Evolutionary conservation across 1,140 invertebrate species (phyloP).

Genomic region (Stegodyphus dumicola): DNA sequence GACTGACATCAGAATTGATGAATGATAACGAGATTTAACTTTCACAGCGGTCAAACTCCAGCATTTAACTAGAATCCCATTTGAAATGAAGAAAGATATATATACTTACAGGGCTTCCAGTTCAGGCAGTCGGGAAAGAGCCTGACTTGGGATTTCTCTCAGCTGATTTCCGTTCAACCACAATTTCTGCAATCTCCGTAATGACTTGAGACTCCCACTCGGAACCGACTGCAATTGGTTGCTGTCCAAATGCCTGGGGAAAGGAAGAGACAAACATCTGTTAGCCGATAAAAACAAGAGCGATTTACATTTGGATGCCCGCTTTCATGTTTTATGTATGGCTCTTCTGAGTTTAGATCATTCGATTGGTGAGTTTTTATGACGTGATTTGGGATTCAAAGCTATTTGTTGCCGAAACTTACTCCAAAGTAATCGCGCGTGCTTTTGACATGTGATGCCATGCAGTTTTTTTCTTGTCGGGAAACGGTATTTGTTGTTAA

Average conservation of each 20-base stretch:
- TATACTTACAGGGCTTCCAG: conserved; percentile 51
- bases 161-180: conserved; percentile 60
- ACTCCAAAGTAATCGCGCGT: too few species aligned
- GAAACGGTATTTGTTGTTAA: too few species aligned
- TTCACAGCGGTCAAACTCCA: too few species aligned
- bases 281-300: background rate
- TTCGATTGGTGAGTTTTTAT: background rate
- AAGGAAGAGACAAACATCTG: background rate
- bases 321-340: conserved; percentile 44
- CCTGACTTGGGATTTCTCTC: conserved; percentile 28
- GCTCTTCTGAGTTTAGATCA: background rate
- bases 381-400: background rate
- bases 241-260: conserved; percentile 53
- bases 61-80: too few species aligned
- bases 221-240: conserved; percentile 44
- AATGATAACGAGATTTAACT: too few species aligned
- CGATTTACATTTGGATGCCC: background rate
- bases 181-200: conserved; percentile 51
- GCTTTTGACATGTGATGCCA: too few species aligned
- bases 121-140: conserved; percentile 40
- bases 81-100: too few species aligned
- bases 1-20: background rate
- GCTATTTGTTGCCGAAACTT: too few species aligned
- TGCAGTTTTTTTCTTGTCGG: too few species aligned
- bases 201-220: conserved; percentile 41